Evolutionary conservation across 2,888 invertebrate species (phyloP).

Genomic region (Diarsia brunnea): DNA sequence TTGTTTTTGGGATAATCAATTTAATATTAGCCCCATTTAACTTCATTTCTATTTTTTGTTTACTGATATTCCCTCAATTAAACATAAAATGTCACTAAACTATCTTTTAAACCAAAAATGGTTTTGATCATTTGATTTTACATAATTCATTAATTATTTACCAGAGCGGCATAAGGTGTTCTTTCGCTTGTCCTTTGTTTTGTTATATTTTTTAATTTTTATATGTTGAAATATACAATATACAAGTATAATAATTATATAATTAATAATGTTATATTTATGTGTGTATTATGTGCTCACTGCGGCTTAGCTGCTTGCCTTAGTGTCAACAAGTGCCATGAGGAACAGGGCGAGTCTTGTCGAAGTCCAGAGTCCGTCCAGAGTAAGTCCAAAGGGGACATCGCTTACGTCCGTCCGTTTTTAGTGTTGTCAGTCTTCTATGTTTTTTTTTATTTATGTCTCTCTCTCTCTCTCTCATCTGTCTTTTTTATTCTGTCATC

Average conservation of each 20-base stretch:
- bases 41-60: conserved; percentile 5
- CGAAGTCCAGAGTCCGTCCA: conserved; percentile 75
- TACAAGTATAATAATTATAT: conserved; percentile 60
- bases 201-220: neutral
- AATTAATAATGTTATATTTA: conserved; percentile 71
- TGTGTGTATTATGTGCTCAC: conserved; percentile 78
- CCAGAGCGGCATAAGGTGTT: conserved; percentile 48
- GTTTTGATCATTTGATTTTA: conserved; percentile 12
- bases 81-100: conserved; percentile 45
- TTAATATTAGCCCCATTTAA: neutral
- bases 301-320: conserved; percentile 83
- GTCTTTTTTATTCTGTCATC: neutral
- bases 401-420: conserved; percentile 51
- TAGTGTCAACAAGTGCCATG: conserved; percentile 82
- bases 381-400: conserved; percentile 79
- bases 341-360: conserved; percentile 74
- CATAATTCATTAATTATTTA: conserved; percentile 11
- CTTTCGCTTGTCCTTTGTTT: conserved; percentile 50
- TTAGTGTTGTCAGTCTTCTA: conserved; percentile 51
- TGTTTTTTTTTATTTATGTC: conserved; percentile 23
- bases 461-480: conserved; percentile 8
- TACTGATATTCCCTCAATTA: neutral
- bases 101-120: neutral
- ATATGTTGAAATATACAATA: conserved; percentile 33
- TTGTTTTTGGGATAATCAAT: conserved; percentile 18